Base-by-base conservation (phyloP, 1,140 invertebrate species). In the Brachionus rotundiformis region DNA sequence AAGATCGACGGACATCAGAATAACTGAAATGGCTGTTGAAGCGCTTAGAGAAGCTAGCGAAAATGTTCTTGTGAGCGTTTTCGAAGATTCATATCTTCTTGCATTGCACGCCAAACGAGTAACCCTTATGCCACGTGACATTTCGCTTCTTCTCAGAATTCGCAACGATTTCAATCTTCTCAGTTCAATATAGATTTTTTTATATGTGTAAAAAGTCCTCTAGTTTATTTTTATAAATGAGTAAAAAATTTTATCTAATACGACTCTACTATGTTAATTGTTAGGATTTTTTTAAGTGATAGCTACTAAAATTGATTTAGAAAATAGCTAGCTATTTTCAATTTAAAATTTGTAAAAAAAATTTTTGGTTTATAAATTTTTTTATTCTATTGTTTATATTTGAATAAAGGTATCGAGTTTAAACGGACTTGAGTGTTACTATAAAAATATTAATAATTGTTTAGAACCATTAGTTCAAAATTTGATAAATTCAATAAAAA, bases 71-170 rank as follows among this genome's bases (percentile, higher is more conserved):
- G 61, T 68, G 4, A 63, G 49, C 11, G 16, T 81, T 39, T 81
- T 81, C 4, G 77, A 81, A 39, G 77, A 81, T 31, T 63, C 77
- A 7, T 63, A 81, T 63, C 16, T 81, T 0, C 19, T 61, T 8
- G 77, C 77, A 27, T 16, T 81, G 6, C 77, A 81, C 29, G 77
- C 77, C 19, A 81, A 68, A 47, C 29, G 77, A 41, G 77, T 81
- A 5, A 81, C 77, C 11, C 33, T 79, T 13, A 39, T 79, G 29
- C 76, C 76, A 33, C 44, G 76, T 29, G 76, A 79, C 39, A 59
- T 79, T 0, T 33, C 76, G 11, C 23, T 79, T 8, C 33, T 79
- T 29, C 36, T 79, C 3, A 79, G 76, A 41, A 36, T 79, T 27
- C 29, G 76, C 47, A 54, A 79, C 36, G 76, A 79, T n/a, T 73